phyloP scores from a whole-genome alignment of 2,888 invertebrate species.

The Aporophyla nigra region DNA sequence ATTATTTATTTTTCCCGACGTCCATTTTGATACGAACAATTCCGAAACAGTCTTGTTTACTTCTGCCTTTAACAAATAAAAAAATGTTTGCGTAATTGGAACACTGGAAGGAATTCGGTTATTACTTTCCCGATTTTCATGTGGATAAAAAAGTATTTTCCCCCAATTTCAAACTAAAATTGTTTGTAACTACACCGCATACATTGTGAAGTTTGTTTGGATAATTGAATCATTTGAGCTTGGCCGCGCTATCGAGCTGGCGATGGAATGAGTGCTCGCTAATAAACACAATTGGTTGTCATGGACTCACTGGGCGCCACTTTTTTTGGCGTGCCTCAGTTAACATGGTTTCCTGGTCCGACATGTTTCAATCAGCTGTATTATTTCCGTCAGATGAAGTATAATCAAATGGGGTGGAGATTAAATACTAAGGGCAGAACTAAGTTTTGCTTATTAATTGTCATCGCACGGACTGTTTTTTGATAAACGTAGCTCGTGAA shows the following conservation, averaged over 20 bases:
- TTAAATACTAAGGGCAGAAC: background rate
- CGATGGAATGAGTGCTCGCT: slow-evolving; percentile 46
- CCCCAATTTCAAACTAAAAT: slow-evolving; percentile 22
- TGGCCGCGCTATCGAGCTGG: slow-evolving; percentile 24
- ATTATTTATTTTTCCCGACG: slow-evolving; percentile 61
- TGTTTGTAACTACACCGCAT: slow-evolving; percentile 27
- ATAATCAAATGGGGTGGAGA: background rate
- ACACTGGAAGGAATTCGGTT: slow-evolving; percentile 22
- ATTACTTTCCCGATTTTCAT: slow-evolving; percentile 30
- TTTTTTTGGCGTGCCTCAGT: slow-evolving; percentile 38
- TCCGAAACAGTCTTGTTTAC: slow-evolving; percentile 20
- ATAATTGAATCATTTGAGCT: slow-evolving; percentile 61
- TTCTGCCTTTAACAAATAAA: slow-evolving; percentile 28
- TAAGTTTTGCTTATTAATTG: background rate
- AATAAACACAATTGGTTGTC: slow-evolving; percentile 64
- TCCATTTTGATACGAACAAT: slow-evolving; percentile 39
- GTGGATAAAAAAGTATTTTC: slow-evolving; percentile 28
- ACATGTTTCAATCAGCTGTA: slow-evolving; percentile 55
- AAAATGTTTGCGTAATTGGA: slow-evolving; percentile 26
- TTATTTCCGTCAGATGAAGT: slow-evolving; percentile 34
- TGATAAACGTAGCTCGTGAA: background rate
- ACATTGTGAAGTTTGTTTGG: slow-evolving; percentile 54
- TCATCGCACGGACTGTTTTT: background rate
- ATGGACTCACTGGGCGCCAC: slow-evolving; percentile 30
- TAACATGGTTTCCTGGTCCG: slow-evolving; percentile 22